phyloP scores from a whole-genome alignment of 2,888 invertebrate species.

The Cremastinae sp. region DNA sequence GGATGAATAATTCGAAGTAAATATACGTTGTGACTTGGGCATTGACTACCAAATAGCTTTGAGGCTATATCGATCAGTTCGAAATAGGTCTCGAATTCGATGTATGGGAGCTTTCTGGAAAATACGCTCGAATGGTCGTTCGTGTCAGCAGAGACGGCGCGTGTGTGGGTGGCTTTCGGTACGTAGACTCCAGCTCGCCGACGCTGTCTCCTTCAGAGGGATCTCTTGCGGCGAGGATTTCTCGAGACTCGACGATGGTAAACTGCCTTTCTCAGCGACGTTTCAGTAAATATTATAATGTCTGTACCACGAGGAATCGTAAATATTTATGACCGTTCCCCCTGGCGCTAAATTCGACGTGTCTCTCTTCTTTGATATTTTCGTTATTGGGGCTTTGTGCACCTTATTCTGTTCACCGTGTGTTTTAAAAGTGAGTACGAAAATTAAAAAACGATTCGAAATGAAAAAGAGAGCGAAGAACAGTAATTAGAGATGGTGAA shows the following conservation, averaged over 20 bases:
- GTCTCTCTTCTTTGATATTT: constrained; percentile 54
- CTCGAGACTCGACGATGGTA: constrained; percentile 35
- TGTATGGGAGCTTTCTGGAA: constrained; percentile 27
- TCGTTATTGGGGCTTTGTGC: constrained; percentile 20
- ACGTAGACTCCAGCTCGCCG: not conserved
- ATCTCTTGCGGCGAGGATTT: constrained; percentile 44
- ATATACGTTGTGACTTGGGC: constrained; percentile 18
- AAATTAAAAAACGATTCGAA: not conserved
- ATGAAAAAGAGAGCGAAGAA: constrained; percentile 21
- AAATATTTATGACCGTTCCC: constrained; percentile 55
- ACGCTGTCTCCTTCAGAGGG: not conserved
- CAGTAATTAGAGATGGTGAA: not conserved
- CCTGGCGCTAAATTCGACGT: constrained; percentile 57
- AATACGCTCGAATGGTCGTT: no score
- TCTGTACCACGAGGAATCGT: constrained; percentile 42
- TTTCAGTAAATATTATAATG: constrained; percentile 61
- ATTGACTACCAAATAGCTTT: constrained; percentile 40
- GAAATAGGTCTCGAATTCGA: constrained; percentile 49
- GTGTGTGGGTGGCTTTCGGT: constrained; percentile 32
- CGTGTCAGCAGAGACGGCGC: no score
- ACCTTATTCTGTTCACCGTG: no score
- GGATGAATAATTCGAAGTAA: constrained; percentile 41
- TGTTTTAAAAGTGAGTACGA: not conserved
- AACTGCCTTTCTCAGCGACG: constrained; percentile 46
- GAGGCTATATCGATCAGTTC: constrained; percentile 18